phyloP scores from a whole-genome alignment of 92 coral and sea anemone species.

The Pocillopora meandrina region DNA sequence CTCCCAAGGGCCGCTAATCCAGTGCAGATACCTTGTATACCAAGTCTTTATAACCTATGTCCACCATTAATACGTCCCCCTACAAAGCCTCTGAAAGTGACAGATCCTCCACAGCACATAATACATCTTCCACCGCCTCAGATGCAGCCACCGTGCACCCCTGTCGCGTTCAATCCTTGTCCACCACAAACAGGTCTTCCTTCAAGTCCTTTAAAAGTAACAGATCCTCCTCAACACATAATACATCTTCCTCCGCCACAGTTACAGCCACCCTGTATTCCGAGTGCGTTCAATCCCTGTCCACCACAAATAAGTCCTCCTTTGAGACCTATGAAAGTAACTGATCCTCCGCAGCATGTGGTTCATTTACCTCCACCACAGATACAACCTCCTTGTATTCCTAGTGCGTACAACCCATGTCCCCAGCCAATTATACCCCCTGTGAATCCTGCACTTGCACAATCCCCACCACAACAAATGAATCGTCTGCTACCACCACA shows the following conservation, averaged over 20 bases:
- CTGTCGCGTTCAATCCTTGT: no score
- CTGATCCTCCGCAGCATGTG: conserved; percentile 22
- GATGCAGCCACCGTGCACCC: neutral
- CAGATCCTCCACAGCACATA: neutral
- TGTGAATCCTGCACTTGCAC: neutral
- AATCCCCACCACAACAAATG: conserved; percentile 23
- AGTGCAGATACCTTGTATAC: conserved; percentile 55
- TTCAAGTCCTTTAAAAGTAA: neutral
- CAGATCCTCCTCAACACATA: neutral
- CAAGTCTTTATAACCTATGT: conserved; percentile 41
- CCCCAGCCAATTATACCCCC: neutral
- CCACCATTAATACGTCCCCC: conserved; percentile 12
- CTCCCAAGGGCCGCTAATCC: neutral
- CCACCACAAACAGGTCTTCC: neutral
- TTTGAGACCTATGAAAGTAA: neutral
- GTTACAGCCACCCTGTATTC: neutral
- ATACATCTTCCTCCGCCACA: neutral
- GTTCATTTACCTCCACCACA: conserved; percentile 19
- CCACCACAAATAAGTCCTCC: neutral
- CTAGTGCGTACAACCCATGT: conserved; percentile 41
- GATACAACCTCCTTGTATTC: conserved; percentile 55
- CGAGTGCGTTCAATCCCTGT: neutral
- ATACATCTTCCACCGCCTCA: neutral
- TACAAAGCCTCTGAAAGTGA: neutral
- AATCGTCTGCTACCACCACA: conserved; percentile 28